phyloP scores from a whole-genome alignment of 1,140 invertebrate genomes.

The Oncopeltus fasciatus region DNA sequence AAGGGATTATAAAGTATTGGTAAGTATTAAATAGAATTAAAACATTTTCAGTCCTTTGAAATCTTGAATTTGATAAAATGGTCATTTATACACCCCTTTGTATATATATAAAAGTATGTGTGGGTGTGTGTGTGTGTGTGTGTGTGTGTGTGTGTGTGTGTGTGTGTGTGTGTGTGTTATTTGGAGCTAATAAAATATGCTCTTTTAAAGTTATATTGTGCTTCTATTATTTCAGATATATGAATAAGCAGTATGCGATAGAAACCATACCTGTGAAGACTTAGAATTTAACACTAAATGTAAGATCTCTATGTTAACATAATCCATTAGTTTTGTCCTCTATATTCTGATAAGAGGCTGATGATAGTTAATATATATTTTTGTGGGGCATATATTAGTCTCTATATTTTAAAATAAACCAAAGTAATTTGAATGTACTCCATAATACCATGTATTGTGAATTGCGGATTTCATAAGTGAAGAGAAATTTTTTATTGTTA shows the following conservation, averaged over 20 bases:
- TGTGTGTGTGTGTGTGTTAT: no score
- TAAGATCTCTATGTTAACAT: constrained; percentile 10
- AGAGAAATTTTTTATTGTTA: not conserved
- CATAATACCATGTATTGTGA: not conserved
- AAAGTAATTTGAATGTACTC: not conserved
- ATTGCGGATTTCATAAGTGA: not conserved
- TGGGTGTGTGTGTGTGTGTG: no score
- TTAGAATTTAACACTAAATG: constrained; percentile 4
- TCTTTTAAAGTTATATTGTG: no score
- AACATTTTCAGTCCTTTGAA: no score
- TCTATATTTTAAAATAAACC: not conserved
- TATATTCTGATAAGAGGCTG: not conserved
- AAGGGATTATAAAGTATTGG: no score
- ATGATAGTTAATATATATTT: constrained; percentile 4
- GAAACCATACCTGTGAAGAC: not conserved
- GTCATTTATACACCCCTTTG: no score
- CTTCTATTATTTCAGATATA: constrained; percentile 1
- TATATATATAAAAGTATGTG: no score
- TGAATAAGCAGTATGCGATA: not conserved
- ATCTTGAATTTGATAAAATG: no score
- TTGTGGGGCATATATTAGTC: constrained; percentile 6
- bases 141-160: no score
- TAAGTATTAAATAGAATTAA: no score
- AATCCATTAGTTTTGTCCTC: constrained; percentile 4
- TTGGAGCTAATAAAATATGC: no score